Percentiles rank a stretch among this genome's conserved stretches.
Conservation (phyloP, 2,113 vertebrate genomes). For the Leuciscus idus region DNA sequence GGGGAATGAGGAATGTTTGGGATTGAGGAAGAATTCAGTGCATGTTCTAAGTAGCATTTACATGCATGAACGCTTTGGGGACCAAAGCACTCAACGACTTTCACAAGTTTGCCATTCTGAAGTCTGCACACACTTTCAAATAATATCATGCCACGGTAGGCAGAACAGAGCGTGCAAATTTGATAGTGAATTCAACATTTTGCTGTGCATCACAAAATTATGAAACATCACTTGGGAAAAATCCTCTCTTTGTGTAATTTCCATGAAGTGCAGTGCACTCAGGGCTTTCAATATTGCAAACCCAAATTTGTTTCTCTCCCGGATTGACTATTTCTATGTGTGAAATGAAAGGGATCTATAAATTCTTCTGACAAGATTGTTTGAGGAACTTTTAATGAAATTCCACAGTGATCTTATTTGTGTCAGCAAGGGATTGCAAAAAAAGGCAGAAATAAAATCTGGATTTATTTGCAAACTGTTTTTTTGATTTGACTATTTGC, state of each 20-base stretch:
- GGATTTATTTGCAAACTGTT: no score
- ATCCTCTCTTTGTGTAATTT: conserved; percentile 7
- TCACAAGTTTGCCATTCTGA: not conserved
- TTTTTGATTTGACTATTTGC: no score
- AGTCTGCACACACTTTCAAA: not conserved
- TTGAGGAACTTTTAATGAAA: no score
- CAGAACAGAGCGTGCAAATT: not conserved
- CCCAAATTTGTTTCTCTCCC: not conserved
- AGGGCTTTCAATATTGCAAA: not conserved
- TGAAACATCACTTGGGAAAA: conserved; percentile 1
- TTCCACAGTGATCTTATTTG: no score
- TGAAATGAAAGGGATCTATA: conserved; percentile 44
- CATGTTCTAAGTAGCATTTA: not conserved
- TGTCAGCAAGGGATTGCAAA: no score
- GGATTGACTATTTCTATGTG: not conserved
- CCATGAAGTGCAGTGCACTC: not conserved
- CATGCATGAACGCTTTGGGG: not conserved
- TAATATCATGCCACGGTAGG: not conserved
- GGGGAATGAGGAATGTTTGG: not conserved
- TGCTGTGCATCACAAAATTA: conserved; percentile 18
- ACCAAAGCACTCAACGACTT: conserved; percentile 7
- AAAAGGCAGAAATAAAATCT: no score
- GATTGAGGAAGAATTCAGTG: not conserved
- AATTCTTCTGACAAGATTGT: not conserved
- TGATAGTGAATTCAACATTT: not conserved